Base-by-base conservation (phyloP, 2,113 vertebrate genomes). In the Phalacrocorax brasilianus region DNA sequence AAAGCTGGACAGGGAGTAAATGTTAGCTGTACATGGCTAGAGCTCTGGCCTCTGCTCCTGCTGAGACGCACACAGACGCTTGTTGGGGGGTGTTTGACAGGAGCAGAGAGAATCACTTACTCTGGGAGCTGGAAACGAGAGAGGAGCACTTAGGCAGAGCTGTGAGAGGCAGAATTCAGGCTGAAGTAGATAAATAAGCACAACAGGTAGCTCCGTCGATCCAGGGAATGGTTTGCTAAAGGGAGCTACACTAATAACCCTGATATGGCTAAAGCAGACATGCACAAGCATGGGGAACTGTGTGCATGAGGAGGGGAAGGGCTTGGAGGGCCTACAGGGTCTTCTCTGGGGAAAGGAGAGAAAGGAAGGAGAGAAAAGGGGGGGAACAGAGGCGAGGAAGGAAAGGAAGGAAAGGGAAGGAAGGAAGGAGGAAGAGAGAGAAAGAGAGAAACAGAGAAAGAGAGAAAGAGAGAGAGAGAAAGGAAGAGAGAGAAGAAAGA, bases 251-350 rank as follows among this genome's bases (percentile, higher is more conserved):
- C 11, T n/a, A 40, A 15, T 44, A 70, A 53, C 21, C 17, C 17
- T 56, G 8, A 4, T 77, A 53, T 89, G 62, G 20, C 12, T 49
- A 58, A 52, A 77, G 42, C 10, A 49, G 44, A 56, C 20, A 4
- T 30, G 20, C 11, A 14, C 13, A 58, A 0, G 1, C 1, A 2
- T 32, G 26, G 13, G 24, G 26, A 76, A 35, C 5, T 8, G 10
- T 6, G 23, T 20, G 6, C 7, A 14, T 47, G 38, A 44, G 49
- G 13, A 30, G 19, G 13, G 6, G 38, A 78, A 81, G 11, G 8
- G 9, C n/a, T 63, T 82, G 28, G 11, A 73, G 11, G 13, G 10
- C 10, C 9, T 53, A 24, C 32, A 77, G 11, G 7, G 21, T 4
- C 30, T 59, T 42, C 26, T 75, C 19, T 47, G 28, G 35, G 11